Base-by-base conservation (phyloP, 2,888 invertebrate species). In the Mythimna vitellina region DNA sequence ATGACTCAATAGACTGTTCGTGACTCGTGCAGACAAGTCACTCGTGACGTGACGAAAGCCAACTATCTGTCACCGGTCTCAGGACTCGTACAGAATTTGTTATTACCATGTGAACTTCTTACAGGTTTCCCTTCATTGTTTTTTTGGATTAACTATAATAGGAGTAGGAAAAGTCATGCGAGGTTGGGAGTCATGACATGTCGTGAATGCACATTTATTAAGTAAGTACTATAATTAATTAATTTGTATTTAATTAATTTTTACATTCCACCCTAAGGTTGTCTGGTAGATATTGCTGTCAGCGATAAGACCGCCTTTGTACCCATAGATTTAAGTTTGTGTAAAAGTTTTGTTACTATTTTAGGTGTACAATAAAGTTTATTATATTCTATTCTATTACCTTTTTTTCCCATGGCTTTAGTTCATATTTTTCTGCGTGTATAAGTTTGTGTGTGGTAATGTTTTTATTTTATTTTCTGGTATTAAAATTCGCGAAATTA, bases 71-170 rank as follows among this genome's bases (percentile, higher is more conserved):
- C 60, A 38, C 49, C 57, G 64, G 67, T 78, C 83, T 10, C 73
- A 73, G 46, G 73, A 65, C 60, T 25, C 29, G 67, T n/a, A 29
- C 25, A 53, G 79, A 78, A 82, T 82, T 9, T 56, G 58, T 67
- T 54, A 80, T 61, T 22, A 29, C 54, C 63, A 49, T 82, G 80
- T 54, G 83, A 82, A 80, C 53, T 51, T 66, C n/a, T 72, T 51
- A 32, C 10, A n/a, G 20, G 32, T 56, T 81, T 72, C 64, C 66
- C 51, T 78, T 73, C 51, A 58, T 78, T 78, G 57, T 81, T 77
- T 61, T 49, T 75, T 57, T 35, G 38, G 22, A 57, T 75, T 54
- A 17, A 17, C 3, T 51, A 5, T 64, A 54, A 29, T 56, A 51
- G 9, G 8, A 42, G 54, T 29, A 60, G 62, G 61, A 65, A 73